Evolutionary conservation across 2,113 vertebrate species (phyloP).

Genomic region (Lichenostomus cassidix): DNA sequence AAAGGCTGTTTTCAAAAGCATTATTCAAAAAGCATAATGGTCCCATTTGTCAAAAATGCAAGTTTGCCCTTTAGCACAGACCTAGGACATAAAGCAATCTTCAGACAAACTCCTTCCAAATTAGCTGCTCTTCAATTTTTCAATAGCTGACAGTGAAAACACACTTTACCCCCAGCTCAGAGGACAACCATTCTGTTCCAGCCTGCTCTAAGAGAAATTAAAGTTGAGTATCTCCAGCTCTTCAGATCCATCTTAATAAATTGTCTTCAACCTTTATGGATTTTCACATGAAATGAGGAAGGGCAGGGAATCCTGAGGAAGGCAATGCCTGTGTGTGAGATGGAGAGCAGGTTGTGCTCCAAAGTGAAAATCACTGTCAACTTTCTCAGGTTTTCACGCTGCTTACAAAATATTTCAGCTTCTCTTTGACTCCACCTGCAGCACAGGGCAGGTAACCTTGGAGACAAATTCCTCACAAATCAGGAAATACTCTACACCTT

Average conservation of each 20-base stretch:
- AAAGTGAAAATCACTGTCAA: background rate
- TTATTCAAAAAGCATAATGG: background rate
- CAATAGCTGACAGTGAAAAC: background rate
- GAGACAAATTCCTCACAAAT: slow-evolving; percentile 29
- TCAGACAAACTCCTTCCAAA: background rate
- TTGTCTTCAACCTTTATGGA: background rate
- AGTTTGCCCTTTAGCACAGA: background rate
- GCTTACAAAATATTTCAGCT: background rate
- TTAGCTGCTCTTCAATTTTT: background rate
- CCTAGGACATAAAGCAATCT: background rate
- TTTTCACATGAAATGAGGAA: background rate
- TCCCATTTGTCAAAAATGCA: background rate
- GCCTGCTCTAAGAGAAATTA: background rate
- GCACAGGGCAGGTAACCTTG: slow-evolving; percentile 1
- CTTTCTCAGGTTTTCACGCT: background rate
- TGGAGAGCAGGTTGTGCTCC: background rate
- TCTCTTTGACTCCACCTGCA: background rate
- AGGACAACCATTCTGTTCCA: background rate
- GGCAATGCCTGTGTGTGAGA: background rate
- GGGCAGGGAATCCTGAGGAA: background rate
- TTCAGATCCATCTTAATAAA: background rate
- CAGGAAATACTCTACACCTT: slow-evolving; percentile 1
- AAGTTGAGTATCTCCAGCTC: background rate
- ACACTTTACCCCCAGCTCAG: background rate
- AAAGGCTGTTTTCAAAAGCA: background rate